Conservation (phyloP, 2,797 vertebrate genomes). For the Denticeps clupeoides region DNA sequence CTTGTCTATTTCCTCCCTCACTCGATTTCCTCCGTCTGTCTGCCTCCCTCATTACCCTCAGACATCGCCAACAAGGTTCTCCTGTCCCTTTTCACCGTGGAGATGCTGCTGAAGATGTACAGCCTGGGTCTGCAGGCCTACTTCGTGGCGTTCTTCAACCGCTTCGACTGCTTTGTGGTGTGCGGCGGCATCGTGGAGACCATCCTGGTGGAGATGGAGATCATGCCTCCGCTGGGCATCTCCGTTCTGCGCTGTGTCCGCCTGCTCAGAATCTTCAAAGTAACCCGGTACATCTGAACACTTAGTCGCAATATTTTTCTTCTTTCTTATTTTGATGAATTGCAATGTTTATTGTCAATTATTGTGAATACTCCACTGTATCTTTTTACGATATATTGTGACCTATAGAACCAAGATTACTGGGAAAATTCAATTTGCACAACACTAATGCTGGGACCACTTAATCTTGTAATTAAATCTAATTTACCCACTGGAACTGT, state of each 20-base stretch:
- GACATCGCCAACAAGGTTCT: constrained; percentile 85
- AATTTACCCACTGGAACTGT: too few species aligned
- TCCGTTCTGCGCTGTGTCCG: constrained; percentile 91
- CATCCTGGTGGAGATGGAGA: constrained; percentile 85
- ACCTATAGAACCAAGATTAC: too few species aligned
- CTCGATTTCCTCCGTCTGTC: too few species aligned
- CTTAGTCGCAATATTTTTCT: too few species aligned
- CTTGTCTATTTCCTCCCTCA: not conserved
- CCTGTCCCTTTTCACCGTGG: constrained; percentile 79
- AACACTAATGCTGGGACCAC: too few species aligned
- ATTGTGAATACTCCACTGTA: too few species aligned
- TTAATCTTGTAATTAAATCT: too few species aligned
- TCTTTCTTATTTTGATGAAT: too few species aligned
- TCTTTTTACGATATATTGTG: too few species aligned
- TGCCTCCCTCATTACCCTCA: too few species aligned
- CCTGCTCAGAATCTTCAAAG: constrained; percentile 89
- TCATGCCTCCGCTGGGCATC: constrained; percentile 92
- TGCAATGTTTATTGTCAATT: too few species aligned
- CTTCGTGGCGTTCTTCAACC: constrained; percentile 94
- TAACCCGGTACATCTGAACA: constrained; percentile 74
- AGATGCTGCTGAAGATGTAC: constrained; percentile 88
- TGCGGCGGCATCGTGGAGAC: constrained; percentile 91
- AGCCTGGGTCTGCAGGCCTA: constrained; percentile 78
- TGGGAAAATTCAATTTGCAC: too few species aligned
- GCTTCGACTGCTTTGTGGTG: constrained; percentile 97